These are phyloP conservation scores for Spheniscus humboldti DNA, from an alignment of 2,797 vertebrate genomes.

Conservation along the genomic window DNA sequence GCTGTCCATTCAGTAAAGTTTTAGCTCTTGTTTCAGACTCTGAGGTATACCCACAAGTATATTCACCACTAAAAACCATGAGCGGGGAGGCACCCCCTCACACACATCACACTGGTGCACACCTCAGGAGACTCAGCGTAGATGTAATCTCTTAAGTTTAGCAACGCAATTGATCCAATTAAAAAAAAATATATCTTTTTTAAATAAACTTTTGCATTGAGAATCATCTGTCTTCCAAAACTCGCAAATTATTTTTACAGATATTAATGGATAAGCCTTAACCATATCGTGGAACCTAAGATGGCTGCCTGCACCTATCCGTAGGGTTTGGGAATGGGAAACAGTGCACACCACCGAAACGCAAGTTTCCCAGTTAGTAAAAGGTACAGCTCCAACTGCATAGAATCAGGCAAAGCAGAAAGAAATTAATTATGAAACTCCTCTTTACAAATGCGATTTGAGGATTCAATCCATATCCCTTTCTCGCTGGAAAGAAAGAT, in stretches of 20 bases:
- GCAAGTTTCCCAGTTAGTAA: background rate
- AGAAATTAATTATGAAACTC: background rate
- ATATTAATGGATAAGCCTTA: background rate
- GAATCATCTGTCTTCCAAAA: background rate
- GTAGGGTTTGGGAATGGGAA: background rate
- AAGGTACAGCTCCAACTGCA: background rate
- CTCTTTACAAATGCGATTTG: background rate
- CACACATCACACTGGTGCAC: background rate
- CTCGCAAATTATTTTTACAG: background rate
- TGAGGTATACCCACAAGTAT: background rate
- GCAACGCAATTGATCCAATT: background rate
- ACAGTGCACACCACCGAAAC: background rate
- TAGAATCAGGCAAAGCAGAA: background rate
- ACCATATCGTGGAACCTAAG: background rate
- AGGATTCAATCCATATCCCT: background rate
- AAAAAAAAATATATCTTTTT: background rate
- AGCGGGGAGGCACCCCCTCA: background rate
- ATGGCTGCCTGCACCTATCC: background rate
- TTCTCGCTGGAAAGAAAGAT: slow-evolving; percentile 4
- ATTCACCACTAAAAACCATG: background rate
- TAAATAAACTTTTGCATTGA: background rate
- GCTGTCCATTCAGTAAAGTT: background rate
- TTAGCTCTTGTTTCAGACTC: background rate
- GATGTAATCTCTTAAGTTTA: background rate
- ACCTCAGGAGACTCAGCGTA: background rate